These are phyloP conservation scores for Hecatera dysodea DNA, from an alignment of 2,888 invertebrate genomes.

Conservation along the genomic window DNA sequence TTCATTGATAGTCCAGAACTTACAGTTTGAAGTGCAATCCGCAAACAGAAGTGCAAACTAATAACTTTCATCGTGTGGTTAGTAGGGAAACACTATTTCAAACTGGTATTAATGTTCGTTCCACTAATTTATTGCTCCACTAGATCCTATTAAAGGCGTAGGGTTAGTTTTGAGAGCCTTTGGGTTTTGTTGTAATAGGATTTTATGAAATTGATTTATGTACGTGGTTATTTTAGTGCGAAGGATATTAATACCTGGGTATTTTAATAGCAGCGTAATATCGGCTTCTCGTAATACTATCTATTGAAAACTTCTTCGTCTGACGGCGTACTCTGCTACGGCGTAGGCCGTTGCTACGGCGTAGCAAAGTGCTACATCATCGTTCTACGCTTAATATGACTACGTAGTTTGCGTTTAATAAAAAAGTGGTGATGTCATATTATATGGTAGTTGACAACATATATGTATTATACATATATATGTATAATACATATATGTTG, in stretches of 20 bases:
- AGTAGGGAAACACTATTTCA: conserved; percentile 59
- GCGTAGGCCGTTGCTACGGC: conserved; percentile 6
- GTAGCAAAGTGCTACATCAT: conserved; percentile 28
- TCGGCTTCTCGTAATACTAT: not conserved
- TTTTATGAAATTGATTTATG: conserved; percentile 64
- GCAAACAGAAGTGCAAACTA: conserved; percentile 61
- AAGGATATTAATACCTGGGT: conserved; percentile 10
- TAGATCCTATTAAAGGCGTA: conserved; percentile 63
- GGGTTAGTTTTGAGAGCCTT: conserved; percentile 60
- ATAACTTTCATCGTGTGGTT: conserved; percentile 57
- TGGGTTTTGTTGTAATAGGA: conserved; percentile 61
- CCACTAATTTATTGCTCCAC: conserved; percentile 61
- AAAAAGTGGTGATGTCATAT: not conserved
- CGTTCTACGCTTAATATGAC: conserved; percentile 4
- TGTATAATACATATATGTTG: too few relatives aligned
- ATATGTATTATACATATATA: too few relatives aligned
- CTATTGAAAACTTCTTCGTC: too few relatives aligned
- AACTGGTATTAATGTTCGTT: conserved; percentile 61
- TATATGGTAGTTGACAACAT: too few relatives aligned
- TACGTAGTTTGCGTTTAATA: not conserved
- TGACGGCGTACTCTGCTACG: not conserved
- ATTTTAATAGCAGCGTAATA: conserved; percentile 19
- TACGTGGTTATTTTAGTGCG: conserved; percentile 17
- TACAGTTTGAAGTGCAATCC: conserved; percentile 54
- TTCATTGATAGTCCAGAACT: conserved; percentile 49